These are phyloP conservation scores for Halcyon smyrnensis DNA, from an alignment of 2,797 vertebrate genomes.

Conservation along the genomic window DNA sequence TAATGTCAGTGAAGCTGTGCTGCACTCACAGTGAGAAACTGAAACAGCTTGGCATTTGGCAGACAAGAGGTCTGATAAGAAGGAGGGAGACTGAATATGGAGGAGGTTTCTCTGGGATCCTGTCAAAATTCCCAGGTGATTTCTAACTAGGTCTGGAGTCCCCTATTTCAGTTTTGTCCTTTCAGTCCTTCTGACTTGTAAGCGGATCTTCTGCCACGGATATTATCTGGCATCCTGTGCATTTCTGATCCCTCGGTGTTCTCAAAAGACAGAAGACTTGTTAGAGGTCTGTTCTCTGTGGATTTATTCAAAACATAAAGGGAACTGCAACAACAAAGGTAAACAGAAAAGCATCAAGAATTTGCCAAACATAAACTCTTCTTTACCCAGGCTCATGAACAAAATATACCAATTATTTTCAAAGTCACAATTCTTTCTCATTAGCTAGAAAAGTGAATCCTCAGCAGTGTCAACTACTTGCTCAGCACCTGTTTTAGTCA, in stretches of 20 bases:
- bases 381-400: not conserved
- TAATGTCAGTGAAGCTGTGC: rapidly evolving
- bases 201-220: not conserved
- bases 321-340: not conserved
- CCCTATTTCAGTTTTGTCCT: not conserved
- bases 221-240: not conserved
- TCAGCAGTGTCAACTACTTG: not conserved
- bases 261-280: not conserved
- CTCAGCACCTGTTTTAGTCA: not conserved
- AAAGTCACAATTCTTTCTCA: not conserved
- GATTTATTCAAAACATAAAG: not conserved
- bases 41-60: not conserved
- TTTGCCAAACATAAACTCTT: not conserved
- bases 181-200: not conserved
- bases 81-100: not conserved
- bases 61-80: not conserved
- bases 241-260: not conserved
- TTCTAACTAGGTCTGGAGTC: not conserved
- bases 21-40: not conserved
- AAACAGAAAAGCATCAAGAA: not conserved
- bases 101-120: not conserved
- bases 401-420: not conserved
- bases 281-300: not conserved
- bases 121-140: not conserved
- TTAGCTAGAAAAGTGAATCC: not conserved